phyloP scores from a whole-genome alignment of 2,113 vertebrate species.

The Colinus virginianus region DNA sequence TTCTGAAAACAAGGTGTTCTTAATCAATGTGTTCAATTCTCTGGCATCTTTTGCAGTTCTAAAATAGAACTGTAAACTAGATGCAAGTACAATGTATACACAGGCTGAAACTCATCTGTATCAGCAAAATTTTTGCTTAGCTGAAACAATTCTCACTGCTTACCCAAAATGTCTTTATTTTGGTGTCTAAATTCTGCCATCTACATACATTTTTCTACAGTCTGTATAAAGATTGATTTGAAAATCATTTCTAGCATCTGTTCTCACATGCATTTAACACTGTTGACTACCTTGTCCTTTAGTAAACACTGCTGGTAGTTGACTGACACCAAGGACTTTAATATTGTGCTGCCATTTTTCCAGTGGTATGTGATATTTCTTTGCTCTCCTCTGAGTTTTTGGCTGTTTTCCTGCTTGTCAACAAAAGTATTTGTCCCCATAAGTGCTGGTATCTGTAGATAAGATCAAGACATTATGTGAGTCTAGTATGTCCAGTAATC shows the following conservation, averaged over 20 bases:
- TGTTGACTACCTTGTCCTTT: not conserved
- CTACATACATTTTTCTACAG: not conserved
- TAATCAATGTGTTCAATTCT: not conserved
- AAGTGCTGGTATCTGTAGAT: not conserved
- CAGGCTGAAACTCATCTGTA: not conserved
- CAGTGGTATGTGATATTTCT: not conserved
- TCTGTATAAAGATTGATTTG: not conserved
- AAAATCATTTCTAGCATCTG: not conserved
- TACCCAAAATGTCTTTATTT: not conserved
- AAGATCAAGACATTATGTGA: not conserved
- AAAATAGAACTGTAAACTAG: not conserved
- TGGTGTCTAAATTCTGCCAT: not conserved
- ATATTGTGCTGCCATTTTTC: not conserved
- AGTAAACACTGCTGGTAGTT: not conserved
- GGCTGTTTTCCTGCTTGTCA: not conserved
- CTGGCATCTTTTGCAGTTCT: not conserved
- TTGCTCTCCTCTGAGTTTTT: not conserved
- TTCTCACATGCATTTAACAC: not conserved
- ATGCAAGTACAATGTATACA: not conserved
- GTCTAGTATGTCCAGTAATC: not conserved
- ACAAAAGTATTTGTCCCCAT: not conserved
- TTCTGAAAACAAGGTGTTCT: not conserved
- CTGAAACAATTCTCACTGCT: not conserved
- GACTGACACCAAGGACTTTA: not conserved
- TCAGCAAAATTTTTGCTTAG: not conserved